phyloP scores from a whole-genome alignment of 2,113 vertebrate species.

The Nansenia antarctica region DNA sequence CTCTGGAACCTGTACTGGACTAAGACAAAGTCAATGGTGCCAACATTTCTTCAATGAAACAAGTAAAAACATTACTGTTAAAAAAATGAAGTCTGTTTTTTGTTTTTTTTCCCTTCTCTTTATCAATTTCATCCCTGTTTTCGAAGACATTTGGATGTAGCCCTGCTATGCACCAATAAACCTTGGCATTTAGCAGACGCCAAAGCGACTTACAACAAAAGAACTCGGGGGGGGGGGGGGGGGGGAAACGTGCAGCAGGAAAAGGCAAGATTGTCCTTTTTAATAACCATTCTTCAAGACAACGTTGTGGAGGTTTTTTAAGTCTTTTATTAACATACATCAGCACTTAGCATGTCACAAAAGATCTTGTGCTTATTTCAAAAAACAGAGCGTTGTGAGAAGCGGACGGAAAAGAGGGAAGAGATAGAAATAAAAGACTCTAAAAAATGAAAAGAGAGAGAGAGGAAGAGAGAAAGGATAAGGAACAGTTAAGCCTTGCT shows the following conservation, averaged over 20 bases:
- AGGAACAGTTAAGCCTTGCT: constrained; percentile 51
- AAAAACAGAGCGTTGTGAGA: constrained; percentile 73
- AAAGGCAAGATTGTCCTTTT: too few species aligned
- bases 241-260: too few species aligned
- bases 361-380: constrained; percentile 83
- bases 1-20: neutral
- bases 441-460: constrained; percentile 14
- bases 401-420: constrained; percentile 57
- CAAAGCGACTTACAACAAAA: too few species aligned
- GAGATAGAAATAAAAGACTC: constrained; percentile 15
- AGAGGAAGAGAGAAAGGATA: constrained; percentile 22
- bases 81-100: too few species aligned
- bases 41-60: neutral
- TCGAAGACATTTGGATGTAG: too few species aligned
- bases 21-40: neutral
- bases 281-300: neutral
- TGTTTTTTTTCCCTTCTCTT: neutral
- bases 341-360: constrained; percentile 82
- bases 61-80: too few species aligned
- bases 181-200: too few species aligned
- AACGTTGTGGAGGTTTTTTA: constrained; percentile 41
- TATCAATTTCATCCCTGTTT: too few species aligned
- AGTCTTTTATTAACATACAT: constrained; percentile 89
- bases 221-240: too few species aligned
- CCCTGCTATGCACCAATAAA: too few species aligned